Conservation (phyloP, 2,888 invertebrate species). For the Congeria kusceri region DNA sequence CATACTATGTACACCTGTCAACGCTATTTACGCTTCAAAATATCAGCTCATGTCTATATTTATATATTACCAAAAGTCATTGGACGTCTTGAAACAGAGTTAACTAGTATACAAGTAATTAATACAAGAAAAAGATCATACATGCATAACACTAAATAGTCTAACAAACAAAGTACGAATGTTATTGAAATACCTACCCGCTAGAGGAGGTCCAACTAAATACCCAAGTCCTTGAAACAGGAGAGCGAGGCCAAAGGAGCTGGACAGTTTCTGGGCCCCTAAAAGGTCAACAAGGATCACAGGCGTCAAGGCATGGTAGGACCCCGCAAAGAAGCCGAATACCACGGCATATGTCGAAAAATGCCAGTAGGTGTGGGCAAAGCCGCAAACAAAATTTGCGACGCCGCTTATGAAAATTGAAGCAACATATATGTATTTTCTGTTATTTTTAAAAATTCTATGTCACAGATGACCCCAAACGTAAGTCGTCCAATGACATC, state of each 20-base stretch:
- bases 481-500: constrained; percentile 67
- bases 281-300: constrained; percentile 67
- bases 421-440: constrained; percentile 36
- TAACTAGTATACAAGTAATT: background rate
- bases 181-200: constrained; percentile 18
- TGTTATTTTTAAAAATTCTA: constrained; percentile 44
- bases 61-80: too few relatives aligned
- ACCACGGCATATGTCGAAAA: constrained; percentile 53
- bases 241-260: constrained; percentile 63
- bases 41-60: too few relatives aligned
- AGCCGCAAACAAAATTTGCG: constrained; percentile 26
- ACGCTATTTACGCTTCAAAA: too few relatives aligned
- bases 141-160: background rate
- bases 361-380: constrained; percentile 28
- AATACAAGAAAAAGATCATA: too few relatives aligned
- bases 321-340: constrained; percentile 66
- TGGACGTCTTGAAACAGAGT: background rate
- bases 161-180: background rate
- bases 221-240: constrained; percentile 38
- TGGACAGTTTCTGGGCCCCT: constrained; percentile 62
- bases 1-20: too few relatives aligned
- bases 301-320: constrained; percentile 63
- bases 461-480: constrained; percentile 70
- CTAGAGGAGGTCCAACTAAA: constrained; percentile 35
- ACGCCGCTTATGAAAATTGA: constrained; percentile 37